Base-by-base conservation (phyloP, 2,797 vertebrate genomes). In the Enteromius afrohamiltoni region DNA sequence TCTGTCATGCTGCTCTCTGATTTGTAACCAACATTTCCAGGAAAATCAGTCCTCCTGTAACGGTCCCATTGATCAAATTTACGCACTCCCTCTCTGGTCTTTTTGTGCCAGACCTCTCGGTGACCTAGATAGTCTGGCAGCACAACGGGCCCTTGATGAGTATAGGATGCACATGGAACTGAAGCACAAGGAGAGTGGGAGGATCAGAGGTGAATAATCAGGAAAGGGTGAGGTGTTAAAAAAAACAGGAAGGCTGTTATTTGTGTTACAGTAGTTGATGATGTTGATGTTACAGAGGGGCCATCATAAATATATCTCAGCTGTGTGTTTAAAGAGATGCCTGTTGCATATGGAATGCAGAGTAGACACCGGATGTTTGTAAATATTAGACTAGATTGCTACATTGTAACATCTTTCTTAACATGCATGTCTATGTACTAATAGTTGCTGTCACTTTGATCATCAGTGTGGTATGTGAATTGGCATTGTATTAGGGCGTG, bases 1-100 rank as follows among this genome's bases (percentile, higher is more conserved):
- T 77, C 62, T n/a, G 9, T 77, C 81, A 75, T 34, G 34, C 34
- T 58, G 49, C 62, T 31, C 34, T 68, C 45, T 83, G 73, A 83
- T 68, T 76, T 58, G 49, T 68, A 17, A 67, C 49, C 10, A 47
- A 83, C 62, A 34, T 83, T 83, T 83, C 81, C 73, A 58, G 49
- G 73, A 77, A 83, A 55, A 37, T 49, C 62, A 42, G 81, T 82
- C 71, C 80, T 82, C 71, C 65, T 53, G 80, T 76, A 75, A 76
- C 17, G 26, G 80, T 45, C 58, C 47, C 80, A 77, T 68, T 77
- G 73, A 83, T 77, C 34, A 83, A 45, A 77, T 83, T 67, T 76
- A 68, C 17, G 21, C 23, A 26, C 34, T 55, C 11, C 3, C 62
- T 76, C 71, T 75, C 23, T 76, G 47, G 80, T 51, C 80, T 82